phyloP scores from a whole-genome alignment of 2,797 vertebrate genomes.

The Brotula barbata region DNA sequence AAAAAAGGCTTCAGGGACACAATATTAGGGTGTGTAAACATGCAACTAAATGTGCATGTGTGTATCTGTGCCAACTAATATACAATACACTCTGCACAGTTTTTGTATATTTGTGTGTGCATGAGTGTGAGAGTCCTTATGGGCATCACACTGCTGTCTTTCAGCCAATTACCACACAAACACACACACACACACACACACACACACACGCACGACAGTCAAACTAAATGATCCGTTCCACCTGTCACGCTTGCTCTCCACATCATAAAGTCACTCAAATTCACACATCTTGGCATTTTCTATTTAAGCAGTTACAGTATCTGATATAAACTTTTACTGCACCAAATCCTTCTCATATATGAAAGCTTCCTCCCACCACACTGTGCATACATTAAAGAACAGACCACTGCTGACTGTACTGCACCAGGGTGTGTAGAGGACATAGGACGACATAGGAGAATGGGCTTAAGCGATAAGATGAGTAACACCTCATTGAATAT shows the following conservation, averaged over 20 bases:
- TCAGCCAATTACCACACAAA: slow-evolving; percentile 11
- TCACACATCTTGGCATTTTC: slow-evolving; percentile 1
- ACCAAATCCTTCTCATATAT: slow-evolving; percentile 20
- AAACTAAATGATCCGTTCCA: slow-evolving; percentile 27
- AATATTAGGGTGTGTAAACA: not conserved
- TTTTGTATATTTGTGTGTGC: not conserved
- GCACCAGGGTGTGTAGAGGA: slow-evolving; percentile 16
- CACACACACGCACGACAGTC: slow-evolving; percentile 8
- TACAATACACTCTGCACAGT: not conserved
- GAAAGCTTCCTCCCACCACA: slow-evolving; percentile 5
- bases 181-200: not conserved
- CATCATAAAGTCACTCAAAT: slow-evolving; percentile 3
- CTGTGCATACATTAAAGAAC: slow-evolving; percentile 21
- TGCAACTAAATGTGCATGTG: not conserved
- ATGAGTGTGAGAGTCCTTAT: slow-evolving; percentile 1
- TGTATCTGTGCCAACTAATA: not conserved
- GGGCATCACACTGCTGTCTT: slow-evolving; percentile 7
- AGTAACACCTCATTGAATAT: slow-evolving; percentile 33
- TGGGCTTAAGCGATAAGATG: slow-evolving; percentile 33
- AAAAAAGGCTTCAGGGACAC: slow-evolving; percentile 23
- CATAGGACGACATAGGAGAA: too few relatives aligned
- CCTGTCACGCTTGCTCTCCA: slow-evolving; percentile 11
- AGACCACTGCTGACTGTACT: too few relatives aligned
- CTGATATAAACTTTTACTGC: slow-evolving; percentile 23
- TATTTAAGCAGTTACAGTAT: slow-evolving; percentile 1